Conservation (phyloP, 2,797 vertebrate species). For the Falco peregrinus region DNA sequence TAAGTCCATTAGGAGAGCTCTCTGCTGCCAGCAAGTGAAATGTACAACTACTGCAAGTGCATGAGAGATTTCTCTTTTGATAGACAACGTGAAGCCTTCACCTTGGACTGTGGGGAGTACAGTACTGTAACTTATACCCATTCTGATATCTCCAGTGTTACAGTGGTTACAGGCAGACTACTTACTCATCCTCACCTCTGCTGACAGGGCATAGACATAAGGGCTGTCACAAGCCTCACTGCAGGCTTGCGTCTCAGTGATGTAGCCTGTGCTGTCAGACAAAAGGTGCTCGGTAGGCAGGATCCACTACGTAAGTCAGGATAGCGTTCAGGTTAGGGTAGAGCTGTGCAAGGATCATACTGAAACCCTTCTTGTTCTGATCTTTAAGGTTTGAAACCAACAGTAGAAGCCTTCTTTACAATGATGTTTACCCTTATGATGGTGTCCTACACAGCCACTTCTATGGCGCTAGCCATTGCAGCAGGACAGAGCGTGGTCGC, state of each 20-base stretch:
- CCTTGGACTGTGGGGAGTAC: not conserved
- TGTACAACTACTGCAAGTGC: not conserved
- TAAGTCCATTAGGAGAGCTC: not conserved
- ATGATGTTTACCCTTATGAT: conserved; percentile 87
- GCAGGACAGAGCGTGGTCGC: conserved; percentile 85
- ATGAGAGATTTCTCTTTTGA: not conserved
- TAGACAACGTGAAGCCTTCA: not conserved
- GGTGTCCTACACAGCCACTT: conserved; percentile 85
- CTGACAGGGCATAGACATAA: not conserved
- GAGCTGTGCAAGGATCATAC: not conserved
- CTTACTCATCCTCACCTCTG: not conserved
- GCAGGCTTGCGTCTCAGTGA: not conserved
- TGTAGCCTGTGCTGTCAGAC: not conserved
- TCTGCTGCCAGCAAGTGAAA: not conserved
- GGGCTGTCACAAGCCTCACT: not conserved
- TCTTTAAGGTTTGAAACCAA: conserved; percentile 83
- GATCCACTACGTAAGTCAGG: fast-evolving
- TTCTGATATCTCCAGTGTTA: not conserved
- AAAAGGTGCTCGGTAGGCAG: not conserved
- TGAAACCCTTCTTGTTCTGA: conserved; percentile 3
- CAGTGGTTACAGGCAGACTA: not conserved
- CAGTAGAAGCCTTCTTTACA: conserved; percentile 80
- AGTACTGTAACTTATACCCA: not conserved
- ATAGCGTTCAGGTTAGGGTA: not conserved
- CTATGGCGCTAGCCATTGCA: conserved; percentile 90